Evolutionary conservation across 1,140 invertebrate species (phyloP).

Genomic region (Psilanteris sp.): DNA sequence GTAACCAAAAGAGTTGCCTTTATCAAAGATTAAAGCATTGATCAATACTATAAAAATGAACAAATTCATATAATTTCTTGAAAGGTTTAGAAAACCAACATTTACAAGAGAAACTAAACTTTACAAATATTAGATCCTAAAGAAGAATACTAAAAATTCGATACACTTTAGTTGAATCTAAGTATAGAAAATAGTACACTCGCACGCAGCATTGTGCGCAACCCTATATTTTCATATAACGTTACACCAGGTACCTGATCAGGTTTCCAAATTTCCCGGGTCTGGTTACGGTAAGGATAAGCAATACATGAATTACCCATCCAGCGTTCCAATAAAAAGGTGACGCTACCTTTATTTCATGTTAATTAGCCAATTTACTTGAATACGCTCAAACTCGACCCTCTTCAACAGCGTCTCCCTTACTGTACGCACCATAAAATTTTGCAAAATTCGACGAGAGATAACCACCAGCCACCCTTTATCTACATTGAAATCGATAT

Average conservation of each 20-base stretch:
- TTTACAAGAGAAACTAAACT: no score
- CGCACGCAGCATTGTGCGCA: no score
- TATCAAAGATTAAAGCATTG: no score
- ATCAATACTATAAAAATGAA: no score
- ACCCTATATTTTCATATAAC: constrained; percentile 32
- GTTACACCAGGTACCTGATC: constrained; percentile 29
- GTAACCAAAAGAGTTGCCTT: no score
- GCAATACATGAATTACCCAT: constrained; percentile 28
- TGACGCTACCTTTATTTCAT: constrained; percentile 42
- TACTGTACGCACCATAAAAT: constrained; percentile 46
- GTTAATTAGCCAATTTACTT: constrained; percentile 57
- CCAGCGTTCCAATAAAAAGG: constrained; percentile 18
- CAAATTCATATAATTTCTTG: no score
- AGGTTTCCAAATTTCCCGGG: constrained; percentile 37
- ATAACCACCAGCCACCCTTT: constrained; percentile 24
- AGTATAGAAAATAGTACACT: constrained; percentile 8
- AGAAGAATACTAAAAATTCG: constrained; percentile 2
- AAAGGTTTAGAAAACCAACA: no score
- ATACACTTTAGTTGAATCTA: constrained; percentile 8
- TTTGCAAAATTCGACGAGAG: constrained; percentile 42
- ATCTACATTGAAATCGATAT: constrained; percentile 54
- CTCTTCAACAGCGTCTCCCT: constrained; percentile 3
- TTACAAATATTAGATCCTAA: not conserved
- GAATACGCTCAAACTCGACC: constrained; percentile 19
- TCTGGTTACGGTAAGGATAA: constrained; percentile 10